Percentiles rank a stretch among this genome's conserved stretches.
phyloP scores from a whole-genome alignment of 2,113 vertebrate genomes.

The Syngnathus typhle region DNA sequence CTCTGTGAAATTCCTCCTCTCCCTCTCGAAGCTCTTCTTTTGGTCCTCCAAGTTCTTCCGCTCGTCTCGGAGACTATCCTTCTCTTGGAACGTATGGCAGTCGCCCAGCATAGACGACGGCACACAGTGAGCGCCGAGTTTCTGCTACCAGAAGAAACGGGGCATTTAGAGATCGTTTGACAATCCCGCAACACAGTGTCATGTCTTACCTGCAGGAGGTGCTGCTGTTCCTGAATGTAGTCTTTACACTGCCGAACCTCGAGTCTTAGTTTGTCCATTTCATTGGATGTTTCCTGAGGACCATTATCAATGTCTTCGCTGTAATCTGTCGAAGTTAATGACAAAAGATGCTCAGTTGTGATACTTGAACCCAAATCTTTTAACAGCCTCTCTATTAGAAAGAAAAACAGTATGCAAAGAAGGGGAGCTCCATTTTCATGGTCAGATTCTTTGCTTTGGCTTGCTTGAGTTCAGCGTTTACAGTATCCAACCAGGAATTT shows the following conservation, averaged over 20 bases:
- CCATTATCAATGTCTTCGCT: conserved; percentile 71
- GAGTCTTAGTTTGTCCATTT: conserved; percentile 79
- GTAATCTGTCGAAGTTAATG: conserved; percentile 67
- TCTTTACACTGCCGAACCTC: conserved; percentile 94
- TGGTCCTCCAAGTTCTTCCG: conserved; percentile 86
- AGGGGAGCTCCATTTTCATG: too few species aligned
- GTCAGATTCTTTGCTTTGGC: too few species aligned
- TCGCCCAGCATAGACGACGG: conserved; percentile 79
- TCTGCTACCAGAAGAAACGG: conserved; percentile 71
- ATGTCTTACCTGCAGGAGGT: conserved; percentile 80
- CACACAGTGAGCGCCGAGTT: conserved; percentile 80
- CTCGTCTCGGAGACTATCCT: conserved; percentile 84
- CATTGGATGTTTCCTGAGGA: conserved; percentile 77
- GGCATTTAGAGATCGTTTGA: background rate
- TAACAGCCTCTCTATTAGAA: too few species aligned
- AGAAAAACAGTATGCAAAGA: too few species aligned
- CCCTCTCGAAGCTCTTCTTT: conserved; percentile 87
- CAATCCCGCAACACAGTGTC: background rate
- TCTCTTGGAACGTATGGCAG: conserved; percentile 86
- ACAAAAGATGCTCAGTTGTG: conserved; percentile 19
- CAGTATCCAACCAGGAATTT: too few species aligned
- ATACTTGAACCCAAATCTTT: background rate
- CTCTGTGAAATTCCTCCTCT: conserved; percentile 90
- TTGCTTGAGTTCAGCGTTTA: too few species aligned
- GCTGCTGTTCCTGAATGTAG: conserved; percentile 89